Evolutionary conservation across 2,888 invertebrate genomes (phyloP).

Genomic region (Sympetrum striolatum): DNA sequence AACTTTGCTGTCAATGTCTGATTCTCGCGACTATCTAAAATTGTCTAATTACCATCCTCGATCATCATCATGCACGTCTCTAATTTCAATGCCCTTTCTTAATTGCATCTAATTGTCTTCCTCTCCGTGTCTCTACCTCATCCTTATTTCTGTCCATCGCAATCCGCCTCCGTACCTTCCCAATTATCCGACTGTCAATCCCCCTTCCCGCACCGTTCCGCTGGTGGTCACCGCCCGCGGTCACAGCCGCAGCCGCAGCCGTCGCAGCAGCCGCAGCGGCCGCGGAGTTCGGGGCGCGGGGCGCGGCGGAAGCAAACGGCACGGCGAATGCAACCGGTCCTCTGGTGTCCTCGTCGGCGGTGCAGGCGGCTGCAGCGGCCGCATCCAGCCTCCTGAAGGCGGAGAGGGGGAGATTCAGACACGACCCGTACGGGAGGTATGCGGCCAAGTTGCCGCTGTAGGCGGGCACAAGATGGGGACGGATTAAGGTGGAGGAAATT

Average conservation of each 20-base stretch:
- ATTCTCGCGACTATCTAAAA: too few relatives aligned
- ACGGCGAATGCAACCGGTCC: neutral
- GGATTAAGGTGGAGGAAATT: neutral
- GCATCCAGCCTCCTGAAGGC: constrained; percentile 29
- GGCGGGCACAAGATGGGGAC: neutral
- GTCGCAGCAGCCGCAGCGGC: constrained; percentile 30
- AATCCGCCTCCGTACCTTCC: neutral
- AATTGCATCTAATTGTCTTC: neutral
- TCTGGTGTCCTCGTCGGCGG: constrained; percentile 21
- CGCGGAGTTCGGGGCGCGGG: neutral
- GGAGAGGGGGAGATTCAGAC: constrained; percentile 37
- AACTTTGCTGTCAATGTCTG: too few relatives aligned
- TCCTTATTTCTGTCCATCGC: neutral
- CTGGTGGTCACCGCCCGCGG: neutral
- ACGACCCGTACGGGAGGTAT: constrained; percentile 44
- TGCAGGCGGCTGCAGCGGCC: constrained; percentile 18
- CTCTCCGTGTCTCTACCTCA: neutral
- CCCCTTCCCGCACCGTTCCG: neutral
- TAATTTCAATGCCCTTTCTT: neutral
- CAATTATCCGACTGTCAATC: neutral
- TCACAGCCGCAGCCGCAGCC: constrained; percentile 3
- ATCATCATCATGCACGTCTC: neutral
- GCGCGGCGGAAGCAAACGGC: neutral
- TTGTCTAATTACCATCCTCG: neutral
- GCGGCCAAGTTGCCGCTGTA: constrained; percentile 44